These are phyloP conservation scores for Panagrolaimus sp. DNA, from an alignment of 1,140 invertebrate species.

Conservation along the genomic window DNA sequence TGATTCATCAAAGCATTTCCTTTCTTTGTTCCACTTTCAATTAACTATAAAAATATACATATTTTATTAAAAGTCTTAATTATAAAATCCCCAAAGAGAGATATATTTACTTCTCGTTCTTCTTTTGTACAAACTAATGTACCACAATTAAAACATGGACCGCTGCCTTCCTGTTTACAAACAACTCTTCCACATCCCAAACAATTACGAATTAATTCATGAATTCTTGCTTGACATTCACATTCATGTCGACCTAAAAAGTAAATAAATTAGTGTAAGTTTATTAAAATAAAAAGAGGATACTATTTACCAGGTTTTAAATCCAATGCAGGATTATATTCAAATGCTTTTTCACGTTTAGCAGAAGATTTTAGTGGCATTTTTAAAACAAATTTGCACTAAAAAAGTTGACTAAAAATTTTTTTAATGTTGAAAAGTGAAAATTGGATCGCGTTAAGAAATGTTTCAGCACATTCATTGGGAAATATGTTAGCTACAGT, in stretches of 20 bases:
- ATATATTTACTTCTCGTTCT: constrained; percentile 42
- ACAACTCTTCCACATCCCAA: constrained; percentile 85
- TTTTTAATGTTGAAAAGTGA: too few relatives aligned
- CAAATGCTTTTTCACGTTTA: background rate
- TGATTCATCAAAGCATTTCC: constrained; percentile 27
- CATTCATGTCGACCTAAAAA: constrained; percentile 73
- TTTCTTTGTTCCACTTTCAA: constrained; percentile 33
- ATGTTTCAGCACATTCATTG: too few relatives aligned
- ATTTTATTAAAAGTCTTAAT: constrained; percentile 22
- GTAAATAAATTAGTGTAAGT: too few relatives aligned
- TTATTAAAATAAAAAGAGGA: background rate
- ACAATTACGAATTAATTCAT: constrained; percentile 87
- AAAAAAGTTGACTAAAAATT: too few relatives aligned
- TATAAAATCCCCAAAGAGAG: background rate
- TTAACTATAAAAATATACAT: constrained; percentile 18
- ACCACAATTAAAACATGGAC: constrained; percentile 86
- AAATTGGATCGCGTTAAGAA: too few relatives aligned
- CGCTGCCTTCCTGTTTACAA: constrained; percentile 89
- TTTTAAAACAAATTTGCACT: too few relatives aligned
- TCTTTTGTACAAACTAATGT: constrained; percentile 66
- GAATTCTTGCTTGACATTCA: constrained; percentile 83
- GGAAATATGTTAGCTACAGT: too few relatives aligned
- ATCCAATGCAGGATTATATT: constrained; percentile 7
- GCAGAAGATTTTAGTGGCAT: background rate
- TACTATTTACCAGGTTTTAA: constrained; percentile 13